Conservation (phyloP, 2,113 vertebrate species). For the Podarcis cretensis region DNA sequence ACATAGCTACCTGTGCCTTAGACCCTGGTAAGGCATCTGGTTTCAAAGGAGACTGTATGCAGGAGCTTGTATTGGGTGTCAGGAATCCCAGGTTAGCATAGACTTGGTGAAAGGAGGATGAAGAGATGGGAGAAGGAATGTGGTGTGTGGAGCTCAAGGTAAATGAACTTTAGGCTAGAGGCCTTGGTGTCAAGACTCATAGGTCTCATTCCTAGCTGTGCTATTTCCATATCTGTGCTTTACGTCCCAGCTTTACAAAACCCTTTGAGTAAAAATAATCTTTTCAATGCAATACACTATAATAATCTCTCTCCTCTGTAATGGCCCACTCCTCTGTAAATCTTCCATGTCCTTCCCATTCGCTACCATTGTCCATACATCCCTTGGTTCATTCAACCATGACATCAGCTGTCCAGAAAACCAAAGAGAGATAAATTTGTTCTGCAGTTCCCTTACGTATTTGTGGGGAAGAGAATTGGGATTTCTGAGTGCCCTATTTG, state of each 20-base stretch:
- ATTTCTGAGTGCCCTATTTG: not conserved
- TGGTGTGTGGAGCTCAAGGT: not conserved
- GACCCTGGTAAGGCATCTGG: not conserved
- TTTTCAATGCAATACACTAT: not conserved
- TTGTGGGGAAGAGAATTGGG: not conserved
- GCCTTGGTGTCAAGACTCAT: not conserved
- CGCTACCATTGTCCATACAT: not conserved
- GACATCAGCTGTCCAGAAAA: constrained; percentile 28
- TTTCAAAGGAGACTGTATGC: not conserved
- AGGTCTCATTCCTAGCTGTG: not conserved
- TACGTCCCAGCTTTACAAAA: not conserved
- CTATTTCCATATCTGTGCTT: constrained; percentile 15
- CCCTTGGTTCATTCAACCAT: not conserved
- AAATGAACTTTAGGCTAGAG: not conserved
- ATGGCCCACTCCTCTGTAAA: not conserved
- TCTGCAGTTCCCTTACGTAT: not conserved
- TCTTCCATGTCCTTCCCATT: not conserved
- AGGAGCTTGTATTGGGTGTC: not conserved
- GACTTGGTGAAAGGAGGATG: not conserved
- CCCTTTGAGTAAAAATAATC: not conserved
- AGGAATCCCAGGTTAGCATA: not conserved
- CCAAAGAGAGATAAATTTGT: not conserved
- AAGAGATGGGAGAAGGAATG: not conserved
- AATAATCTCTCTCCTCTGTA: not conserved
- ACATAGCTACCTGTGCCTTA: not conserved